Evolutionary conservation across 2,888 invertebrate genomes (phyloP), one percentile per base, ranked within the genome.

Genomic region (Drosophila fulvimacula): DNA sequence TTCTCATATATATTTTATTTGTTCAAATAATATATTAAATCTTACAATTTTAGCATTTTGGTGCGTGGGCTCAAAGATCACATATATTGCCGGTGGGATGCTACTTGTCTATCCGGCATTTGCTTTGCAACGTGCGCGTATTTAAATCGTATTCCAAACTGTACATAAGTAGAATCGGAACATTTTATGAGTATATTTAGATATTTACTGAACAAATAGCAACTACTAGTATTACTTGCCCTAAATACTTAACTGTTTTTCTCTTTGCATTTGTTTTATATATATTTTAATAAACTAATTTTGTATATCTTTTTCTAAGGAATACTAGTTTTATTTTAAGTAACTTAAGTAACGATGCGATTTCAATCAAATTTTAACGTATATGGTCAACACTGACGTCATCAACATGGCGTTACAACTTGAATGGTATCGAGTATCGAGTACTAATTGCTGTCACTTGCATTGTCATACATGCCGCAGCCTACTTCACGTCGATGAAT

Each of bases 41-140:
- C 15, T 17, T 24, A 32, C 19, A 49, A 34, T 34, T 93, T 62
- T 92, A 96, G 96, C 96, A 30, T 99, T 98, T 93, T 99, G 99
- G 99, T 95, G 96, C 90, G 94, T 96, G 60, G 98, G 98, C 9
- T 96, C 98, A 5, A 94, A 94, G 61, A 92, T 94, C 17, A 98
- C 98, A 0, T 99, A 99, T 91, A 93, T 95, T 5, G 93, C 95
- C 36, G 98, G 98, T 17, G 96, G 97, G 24, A 79, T 96, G 38
- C 93, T 95, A 55, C 94, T 98, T 69, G 87, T 96, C 48, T 93
- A 96, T 92, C 98, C 98, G 73, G 95, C 96, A 82, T 91, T 95
- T 90, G 94, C 95, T 93, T 92, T 96, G 81, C 94, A 93, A 89
- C 85, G 80, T 32, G 72, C 83, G n/a, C 75, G 74, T 51, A 69